phyloP scores from a whole-genome alignment of 1,140 invertebrate species.

The Dendrolimus kikuchii region DNA sequence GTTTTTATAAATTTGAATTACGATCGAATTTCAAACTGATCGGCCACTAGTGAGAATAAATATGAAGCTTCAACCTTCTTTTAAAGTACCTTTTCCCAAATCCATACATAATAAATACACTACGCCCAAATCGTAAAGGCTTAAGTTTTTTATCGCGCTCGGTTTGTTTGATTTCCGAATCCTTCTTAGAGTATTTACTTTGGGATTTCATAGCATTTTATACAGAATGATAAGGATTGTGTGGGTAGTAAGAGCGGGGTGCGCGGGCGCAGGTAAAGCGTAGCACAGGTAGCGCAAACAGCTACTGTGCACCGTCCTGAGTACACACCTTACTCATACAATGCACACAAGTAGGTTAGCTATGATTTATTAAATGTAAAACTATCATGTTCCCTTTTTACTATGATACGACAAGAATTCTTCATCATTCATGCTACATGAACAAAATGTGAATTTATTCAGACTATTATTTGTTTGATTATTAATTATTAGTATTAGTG shows the following conservation, averaged over 20 bases:
- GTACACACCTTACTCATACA: conserved; percentile 49
- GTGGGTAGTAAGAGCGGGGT: conserved; percentile 33
- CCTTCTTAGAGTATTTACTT: conserved; percentile 38
- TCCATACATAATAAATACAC: too few relatives aligned
- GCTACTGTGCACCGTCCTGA: conserved; percentile 56
- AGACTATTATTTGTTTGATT: too few relatives aligned
- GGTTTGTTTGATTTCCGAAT: conserved; percentile 46
- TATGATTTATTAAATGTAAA: conserved; percentile 4
- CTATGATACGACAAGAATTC: too few relatives aligned
- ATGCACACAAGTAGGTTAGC: conserved; percentile 23
- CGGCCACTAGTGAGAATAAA: conserved; percentile 31
- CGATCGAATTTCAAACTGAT: too few relatives aligned
- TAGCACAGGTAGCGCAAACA: conserved; percentile 62
- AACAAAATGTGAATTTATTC: too few relatives aligned
- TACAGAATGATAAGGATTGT: conserved; percentile 58
- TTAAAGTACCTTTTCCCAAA: not conserved
- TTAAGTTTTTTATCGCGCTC: conserved; percentile 15
- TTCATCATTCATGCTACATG: too few relatives aligned
- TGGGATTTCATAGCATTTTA: conserved; percentile 51
- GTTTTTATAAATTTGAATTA: too few relatives aligned
- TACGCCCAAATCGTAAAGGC: not conserved
- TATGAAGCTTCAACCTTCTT: not conserved
- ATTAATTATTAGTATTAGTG: too few relatives aligned
- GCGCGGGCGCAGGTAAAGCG: conserved; percentile 41
- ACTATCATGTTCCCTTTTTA: not conserved